These are phyloP conservation scores for Alca torda DNA, from an alignment of 2,797 vertebrate genomes.

Conservation along the genomic window DNA sequence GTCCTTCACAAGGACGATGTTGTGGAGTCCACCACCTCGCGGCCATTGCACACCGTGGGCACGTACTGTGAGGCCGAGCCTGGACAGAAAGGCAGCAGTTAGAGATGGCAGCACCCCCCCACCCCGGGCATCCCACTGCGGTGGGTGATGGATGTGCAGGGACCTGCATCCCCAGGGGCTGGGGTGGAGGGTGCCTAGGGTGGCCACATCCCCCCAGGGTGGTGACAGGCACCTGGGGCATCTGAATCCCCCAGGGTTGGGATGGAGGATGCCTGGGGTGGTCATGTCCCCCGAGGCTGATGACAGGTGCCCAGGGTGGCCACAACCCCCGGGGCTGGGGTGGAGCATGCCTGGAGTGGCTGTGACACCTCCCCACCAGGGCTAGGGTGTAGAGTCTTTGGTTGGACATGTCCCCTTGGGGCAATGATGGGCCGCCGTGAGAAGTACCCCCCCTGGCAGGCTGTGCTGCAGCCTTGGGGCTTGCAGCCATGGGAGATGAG, in stretches of 20 bases:
- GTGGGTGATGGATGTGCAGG: rapidly evolving
- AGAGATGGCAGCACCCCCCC: not conserved
- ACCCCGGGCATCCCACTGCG: not conserved
- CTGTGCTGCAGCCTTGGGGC: not conserved
- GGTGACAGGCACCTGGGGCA: not conserved
- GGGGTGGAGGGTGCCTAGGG: not conserved
- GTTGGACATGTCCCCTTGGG: not conserved
- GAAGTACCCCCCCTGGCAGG: not conserved
- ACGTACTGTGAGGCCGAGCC: conserved; percentile 90
- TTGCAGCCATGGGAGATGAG: not conserved
- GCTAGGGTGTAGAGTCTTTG: not conserved
- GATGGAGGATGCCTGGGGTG: not conserved
- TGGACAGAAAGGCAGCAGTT: conserved; percentile 57
- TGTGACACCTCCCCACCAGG: not conserved
- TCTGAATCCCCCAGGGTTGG: not conserved
- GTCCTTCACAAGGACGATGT: conserved; percentile 92
- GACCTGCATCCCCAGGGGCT: not conserved
- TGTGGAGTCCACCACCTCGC: conserved; percentile 96
- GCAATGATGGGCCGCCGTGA: rapidly evolving
- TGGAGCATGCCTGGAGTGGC: not conserved
- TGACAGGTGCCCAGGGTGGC: no score
- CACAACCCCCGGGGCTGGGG: not conserved
- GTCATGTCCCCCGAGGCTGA: not conserved
- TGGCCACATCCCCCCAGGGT: rapidly evolving
- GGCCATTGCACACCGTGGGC: conserved; percentile 95